Evolutionary conservation across 2,888 invertebrate genomes (phyloP), one percentile per base, ranked within the genome.

Genomic region (Aleiodes alternator): DNA sequence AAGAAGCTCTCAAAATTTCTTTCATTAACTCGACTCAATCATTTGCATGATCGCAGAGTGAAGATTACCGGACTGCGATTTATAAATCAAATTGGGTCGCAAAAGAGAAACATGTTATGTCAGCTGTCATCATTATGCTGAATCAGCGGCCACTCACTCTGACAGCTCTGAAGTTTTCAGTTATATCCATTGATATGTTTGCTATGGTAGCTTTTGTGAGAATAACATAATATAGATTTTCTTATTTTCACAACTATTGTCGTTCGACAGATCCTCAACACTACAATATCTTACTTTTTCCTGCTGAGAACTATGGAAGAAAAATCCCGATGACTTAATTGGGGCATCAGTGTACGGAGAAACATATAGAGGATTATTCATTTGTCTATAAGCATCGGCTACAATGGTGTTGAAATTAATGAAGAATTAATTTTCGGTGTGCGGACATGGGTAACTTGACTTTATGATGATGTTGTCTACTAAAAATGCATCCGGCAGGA

Each of bases 261-360:
- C 14, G 55, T 68, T 14, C 12, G 14, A 9, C 75, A 80, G 80
- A 57, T 79, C n/a, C 9, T 74, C 4, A 80, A 80, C 23, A 79
- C 80, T 1, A 64, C 80, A 4, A 61, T 77, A 34, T 80, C 79
- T 9, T 80, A 80, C 55, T 80, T 77, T 72, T 77, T 77, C 61
- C 38, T 80, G 16, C 61, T 80, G 11, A 66, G 72, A 72, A 73
- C 80, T 5, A 34, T 79, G 38, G 76, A 80, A 8, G 59, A 73
- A 43, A 23, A 66, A 1, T 34, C 61, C 0, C 16, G 14, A 29
- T 57, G 29, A 57, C 8, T 9, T 16, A 23, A 23, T 23, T 1
- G 23, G 23, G 23, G 23, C 23, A 23, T 23, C 23, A 23, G 23
- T 23, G 23, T 23, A 23, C 23, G 23, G 23, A 23, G 2, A 23